Evolutionary conservation across 2,888 invertebrate species (phyloP).

Genomic region (Spisula subtruncata): DNA sequence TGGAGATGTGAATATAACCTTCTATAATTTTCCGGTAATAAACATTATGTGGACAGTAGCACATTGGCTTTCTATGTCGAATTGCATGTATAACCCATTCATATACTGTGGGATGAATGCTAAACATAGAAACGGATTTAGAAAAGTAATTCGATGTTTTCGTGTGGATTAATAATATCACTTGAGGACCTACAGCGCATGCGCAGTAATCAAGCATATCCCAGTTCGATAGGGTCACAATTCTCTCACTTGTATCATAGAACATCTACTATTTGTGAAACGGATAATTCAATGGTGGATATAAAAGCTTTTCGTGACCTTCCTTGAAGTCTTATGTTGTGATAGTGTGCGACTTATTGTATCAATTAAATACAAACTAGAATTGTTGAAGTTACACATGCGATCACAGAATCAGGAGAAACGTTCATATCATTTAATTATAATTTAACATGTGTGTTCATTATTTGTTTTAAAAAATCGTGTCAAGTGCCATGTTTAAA

Average conservation of each 20-base stretch:
- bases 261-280: slow-evolving; percentile 41
- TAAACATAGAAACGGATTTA: slow-evolving; percentile 88
- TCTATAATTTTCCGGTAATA: slow-evolving; percentile 78
- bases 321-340: background rate
- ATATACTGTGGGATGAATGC: slow-evolving; percentile 99
- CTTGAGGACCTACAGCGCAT: slow-evolving; percentile 69
- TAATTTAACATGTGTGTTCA: background rate
- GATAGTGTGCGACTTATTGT: background rate
- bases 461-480: background rate
- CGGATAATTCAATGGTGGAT: slow-evolving; percentile 60
- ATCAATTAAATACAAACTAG: background rate
- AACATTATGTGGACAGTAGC: slow-evolving; percentile 89
- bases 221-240: slow-evolving; percentile 70
- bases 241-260: slow-evolving; percentile 49
- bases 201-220: slow-evolving; percentile 68
- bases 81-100: slow-evolving; percentile 98
- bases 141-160: slow-evolving; percentile 73
- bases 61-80: slow-evolving; percentile 96
- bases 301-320: slow-evolving; percentile 29
- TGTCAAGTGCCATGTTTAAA: background rate
- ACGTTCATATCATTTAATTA: background rate
- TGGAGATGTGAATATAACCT: slow-evolving; percentile 76
- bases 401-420: background rate
- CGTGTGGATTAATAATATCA: slow-evolving; percentile 74
- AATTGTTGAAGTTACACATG: background rate